These are phyloP conservation scores for Pseudoips prasinana DNA, from an alignment of 2,888 invertebrate species.

Conservation along the genomic window DNA sequence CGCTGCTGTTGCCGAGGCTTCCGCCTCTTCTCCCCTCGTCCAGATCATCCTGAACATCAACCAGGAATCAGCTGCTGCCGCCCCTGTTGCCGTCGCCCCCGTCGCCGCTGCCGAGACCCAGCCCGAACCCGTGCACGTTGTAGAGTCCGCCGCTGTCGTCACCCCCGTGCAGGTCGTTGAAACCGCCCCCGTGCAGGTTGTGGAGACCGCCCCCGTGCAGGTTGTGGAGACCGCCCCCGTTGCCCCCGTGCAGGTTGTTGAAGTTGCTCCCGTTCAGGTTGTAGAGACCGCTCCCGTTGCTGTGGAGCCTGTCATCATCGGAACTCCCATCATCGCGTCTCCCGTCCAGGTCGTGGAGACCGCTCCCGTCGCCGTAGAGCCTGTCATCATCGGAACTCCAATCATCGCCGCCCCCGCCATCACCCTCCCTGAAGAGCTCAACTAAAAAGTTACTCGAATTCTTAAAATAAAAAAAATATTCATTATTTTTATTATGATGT, in stretches of 20 bases:
- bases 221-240: constrained; percentile 14
- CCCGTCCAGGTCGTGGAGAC: constrained; percentile 8
- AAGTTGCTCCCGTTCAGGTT: constrained; percentile 2
- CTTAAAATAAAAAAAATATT: too few species aligned
- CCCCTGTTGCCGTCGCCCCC: constrained; percentile 15
- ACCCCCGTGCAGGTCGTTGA: constrained; percentile 4
- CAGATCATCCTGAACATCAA: constrained; percentile 42
- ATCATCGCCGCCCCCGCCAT: constrained; percentile 42
- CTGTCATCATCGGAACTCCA: constrained; percentile 37
- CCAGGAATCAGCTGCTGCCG: constrained; percentile 22
- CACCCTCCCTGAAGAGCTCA: constrained; percentile 44
- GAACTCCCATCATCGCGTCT: constrained; percentile 5
- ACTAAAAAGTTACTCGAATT: too few species aligned
- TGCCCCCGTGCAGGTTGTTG: constrained; percentile 3
- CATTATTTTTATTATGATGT: constrained; percentile 1
- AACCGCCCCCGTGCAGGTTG: constrained; percentile 7
- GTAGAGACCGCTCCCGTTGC: constrained; percentile 3
- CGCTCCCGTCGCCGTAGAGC: constrained; percentile 18
- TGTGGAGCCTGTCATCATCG: constrained; percentile 14
- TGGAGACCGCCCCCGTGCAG: constrained; percentile 13
- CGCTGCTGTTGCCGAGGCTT: constrained; percentile 9
- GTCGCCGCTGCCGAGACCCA: constrained; percentile 4
- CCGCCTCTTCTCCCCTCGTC: constrained; percentile 30
- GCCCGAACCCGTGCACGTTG: constrained; percentile 1
- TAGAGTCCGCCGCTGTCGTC: constrained; percentile 8